phyloP scores from a whole-genome alignment of 2,797 vertebrate genomes.

The Sciaenops ocellatus region DNA sequence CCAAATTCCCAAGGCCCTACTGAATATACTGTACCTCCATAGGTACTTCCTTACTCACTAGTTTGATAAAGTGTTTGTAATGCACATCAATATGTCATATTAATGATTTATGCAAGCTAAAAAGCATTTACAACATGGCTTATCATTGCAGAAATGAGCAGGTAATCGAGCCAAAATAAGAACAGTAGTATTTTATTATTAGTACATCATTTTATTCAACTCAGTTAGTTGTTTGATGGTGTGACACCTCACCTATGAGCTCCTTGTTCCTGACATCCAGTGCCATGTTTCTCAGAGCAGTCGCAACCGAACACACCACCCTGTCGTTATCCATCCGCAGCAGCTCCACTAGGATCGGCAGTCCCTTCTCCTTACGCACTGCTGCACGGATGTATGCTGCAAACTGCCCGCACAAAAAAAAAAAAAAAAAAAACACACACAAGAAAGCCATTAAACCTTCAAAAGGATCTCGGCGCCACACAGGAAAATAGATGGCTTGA shows the following conservation, averaged over 20 bases:
- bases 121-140: constrained; percentile 9
- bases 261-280: constrained; percentile 97
- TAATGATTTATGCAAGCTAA: background rate
- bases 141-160: background rate
- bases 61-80: background rate
- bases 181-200: background rate
- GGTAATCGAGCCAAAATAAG: background rate
- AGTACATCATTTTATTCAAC: background rate
- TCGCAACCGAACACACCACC: constrained; percentile 97
- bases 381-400: constrained; percentile 97
- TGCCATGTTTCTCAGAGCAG: constrained; percentile 97
- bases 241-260: constrained; percentile 90
- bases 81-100: constrained; percentile 2
- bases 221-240: background rate
- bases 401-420: constrained; percentile 84
- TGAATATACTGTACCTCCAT: background rate
- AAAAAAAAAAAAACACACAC: background rate
- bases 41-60: background rate
- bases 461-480: background rate
- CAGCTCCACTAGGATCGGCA: constrained; percentile 97
- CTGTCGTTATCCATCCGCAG: constrained; percentile 98
- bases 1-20: background rate
- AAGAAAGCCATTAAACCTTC: constrained; percentile 40
- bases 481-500: constrained; percentile 10
- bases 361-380: constrained; percentile 97